Evolutionary conservation across 2,113 vertebrate species (phyloP).

Genomic region (Pangasianodon gigas): DNA sequence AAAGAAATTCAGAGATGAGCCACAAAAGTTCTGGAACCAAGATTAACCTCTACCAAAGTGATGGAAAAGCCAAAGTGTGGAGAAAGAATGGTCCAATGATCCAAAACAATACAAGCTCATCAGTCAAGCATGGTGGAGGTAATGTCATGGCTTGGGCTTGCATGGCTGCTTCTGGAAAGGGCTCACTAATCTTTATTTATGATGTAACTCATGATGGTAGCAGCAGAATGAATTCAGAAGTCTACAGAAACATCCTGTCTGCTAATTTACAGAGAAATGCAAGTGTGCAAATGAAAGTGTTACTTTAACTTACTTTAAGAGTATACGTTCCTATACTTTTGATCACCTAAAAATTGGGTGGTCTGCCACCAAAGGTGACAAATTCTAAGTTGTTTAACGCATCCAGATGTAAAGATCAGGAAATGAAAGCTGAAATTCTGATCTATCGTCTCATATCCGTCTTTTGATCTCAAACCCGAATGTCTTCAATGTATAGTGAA

Average conservation of each 20-base stretch:
- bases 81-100: too few relatives aligned
- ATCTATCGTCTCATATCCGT: background rate
- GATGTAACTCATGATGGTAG: background rate
- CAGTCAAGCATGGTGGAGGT: too few relatives aligned
- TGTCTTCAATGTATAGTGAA: background rate
- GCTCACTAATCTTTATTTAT: too few relatives aligned
- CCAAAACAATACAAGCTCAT: too few relatives aligned
- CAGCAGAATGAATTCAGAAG: background rate
- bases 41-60: too few relatives aligned
- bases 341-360: background rate
- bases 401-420: background rate
- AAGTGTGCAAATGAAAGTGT: too few relatives aligned
- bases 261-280: background rate
- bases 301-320: background rate
- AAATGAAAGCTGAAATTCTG: background rate
- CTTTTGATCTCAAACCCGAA: background rate
- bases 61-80: too few relatives aligned
- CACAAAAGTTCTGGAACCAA: too few relatives aligned
- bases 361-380: background rate
- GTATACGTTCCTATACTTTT: background rate
- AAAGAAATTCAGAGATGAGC: too few relatives aligned
- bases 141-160: too few relatives aligned
- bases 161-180: too few relatives aligned
- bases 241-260: background rate
- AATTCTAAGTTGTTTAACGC: background rate